Base-by-base conservation (phyloP, 2,888 invertebrate species). In the Troides aeacus region DNA sequence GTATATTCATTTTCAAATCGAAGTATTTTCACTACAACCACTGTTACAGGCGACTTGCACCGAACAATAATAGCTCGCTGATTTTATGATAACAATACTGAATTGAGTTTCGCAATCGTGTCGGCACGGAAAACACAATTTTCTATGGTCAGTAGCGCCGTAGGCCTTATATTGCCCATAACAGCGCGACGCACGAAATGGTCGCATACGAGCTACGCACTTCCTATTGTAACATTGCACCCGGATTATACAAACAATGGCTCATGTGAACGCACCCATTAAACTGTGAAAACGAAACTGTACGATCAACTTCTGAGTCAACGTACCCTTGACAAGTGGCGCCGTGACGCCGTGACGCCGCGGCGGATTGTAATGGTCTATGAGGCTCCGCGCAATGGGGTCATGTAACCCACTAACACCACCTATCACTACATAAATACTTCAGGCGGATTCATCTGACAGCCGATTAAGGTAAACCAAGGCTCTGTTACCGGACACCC, bases 201-300 rank as follows among this genome's bases (percentile, higher is more conserved):
- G 79, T 73, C 75, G 74, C 76, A 75, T 74, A 75, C 77, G 72
- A 75, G 79, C 78, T 39, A 79, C 78, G 58, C 68, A 83, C 84
- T 87, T 88, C 88, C 88, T 86, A 82, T 80, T 78, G 77, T 74
- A 81, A 79, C 81, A 74, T 79, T 74, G 80, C 82, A 81, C 82
- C 85, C 85, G 77, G 81, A 84, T 89, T 84, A 81, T 86, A 84
- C 84, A 87, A 89, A 89, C 90, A 90, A 90, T 90, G 39, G 81
- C 82, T 77, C 81, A 82, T 78, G 89, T 84, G 85, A 88, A 89
- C 79, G 89, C 81, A 84, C 89, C 85, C 89, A 89, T 90, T 87
- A 90, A 89, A 82, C 80, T 78, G 77, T 81, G 84, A 84, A 87
- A 87, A 87, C 86, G 85, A 89, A 89, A 88, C 87, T 73, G 73